Conservation (phyloP, 1,140 invertebrate genomes). For the Drosophila santomea region DNA sequence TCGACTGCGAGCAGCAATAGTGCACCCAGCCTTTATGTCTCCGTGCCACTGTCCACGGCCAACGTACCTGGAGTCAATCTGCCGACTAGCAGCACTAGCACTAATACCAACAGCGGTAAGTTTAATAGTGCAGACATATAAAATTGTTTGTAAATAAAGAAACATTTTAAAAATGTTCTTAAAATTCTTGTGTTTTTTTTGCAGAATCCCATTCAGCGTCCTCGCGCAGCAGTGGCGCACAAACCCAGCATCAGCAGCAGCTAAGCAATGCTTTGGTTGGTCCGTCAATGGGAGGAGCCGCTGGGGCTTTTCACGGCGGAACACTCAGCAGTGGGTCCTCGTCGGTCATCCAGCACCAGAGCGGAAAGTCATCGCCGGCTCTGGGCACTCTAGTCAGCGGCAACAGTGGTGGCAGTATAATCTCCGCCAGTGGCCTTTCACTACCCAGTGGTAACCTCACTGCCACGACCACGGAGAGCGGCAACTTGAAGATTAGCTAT, state of each 20-base stretch:
- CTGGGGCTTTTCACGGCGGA: constrained; percentile 24
- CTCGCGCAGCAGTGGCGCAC: constrained; percentile 3
- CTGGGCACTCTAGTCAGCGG: constrained; percentile 64
- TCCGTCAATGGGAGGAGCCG: constrained; percentile 6
- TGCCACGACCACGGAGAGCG: constrained; percentile 83
- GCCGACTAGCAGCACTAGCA: constrained; percentile 58
- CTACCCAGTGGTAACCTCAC: constrained; percentile 50
- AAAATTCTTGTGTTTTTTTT: neutral
- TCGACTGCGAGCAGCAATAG: constrained; percentile 39
- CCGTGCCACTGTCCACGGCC: constrained; percentile 82
- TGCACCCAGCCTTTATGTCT: constrained; percentile 81
- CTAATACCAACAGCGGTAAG: constrained; percentile 47
- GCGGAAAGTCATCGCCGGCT: constrained; percentile 75
- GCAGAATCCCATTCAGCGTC: constrained; percentile 38
- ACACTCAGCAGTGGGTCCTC: constrained; percentile 24
- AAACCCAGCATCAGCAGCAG: constrained; percentile 38
- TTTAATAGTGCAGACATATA: neutral
- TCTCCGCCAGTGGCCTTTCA: constrained; percentile 25
- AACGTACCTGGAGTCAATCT: constrained; percentile 84
- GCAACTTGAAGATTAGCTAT: constrained; percentile 85
- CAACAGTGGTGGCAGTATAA: constrained; percentile 50
- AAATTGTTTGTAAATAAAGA: too few relatives aligned
- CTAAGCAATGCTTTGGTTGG: constrained; percentile 3
- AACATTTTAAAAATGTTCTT: too few relatives aligned
- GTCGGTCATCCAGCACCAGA: constrained; percentile 71